A percentile compares a stretch with the other conserved stretches of the same genome.
Evolutionary conservation across 2,888 invertebrate genomes (phyloP).

Genomic region (Pristionchus entomophagus): DNA sequence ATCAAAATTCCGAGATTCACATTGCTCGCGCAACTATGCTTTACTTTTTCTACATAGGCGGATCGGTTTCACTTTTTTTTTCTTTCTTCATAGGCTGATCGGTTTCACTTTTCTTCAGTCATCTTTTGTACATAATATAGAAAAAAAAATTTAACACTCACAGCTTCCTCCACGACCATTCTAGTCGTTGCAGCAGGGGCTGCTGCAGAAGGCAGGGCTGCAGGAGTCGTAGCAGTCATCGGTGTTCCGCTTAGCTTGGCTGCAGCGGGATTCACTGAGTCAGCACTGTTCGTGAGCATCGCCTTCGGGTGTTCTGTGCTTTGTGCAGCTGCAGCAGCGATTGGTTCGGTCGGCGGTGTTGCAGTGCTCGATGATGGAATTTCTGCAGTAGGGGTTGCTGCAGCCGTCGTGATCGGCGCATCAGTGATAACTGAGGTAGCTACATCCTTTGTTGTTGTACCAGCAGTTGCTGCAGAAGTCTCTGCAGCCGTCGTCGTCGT

Average conservation of each 20-base stretch:
- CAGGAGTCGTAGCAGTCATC: neutral
- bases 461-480: neutral
- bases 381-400: neutral
- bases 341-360: neutral
- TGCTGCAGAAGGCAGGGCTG: neutral
- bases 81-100: no score
- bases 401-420: neutral
- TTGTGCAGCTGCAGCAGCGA: neutral
- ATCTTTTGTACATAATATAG: no score
- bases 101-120: no score
- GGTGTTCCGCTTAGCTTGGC: no score
- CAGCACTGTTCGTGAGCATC: neutral
- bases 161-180: neutral
- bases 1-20: no score
- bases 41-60: no score
- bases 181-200: neutral
- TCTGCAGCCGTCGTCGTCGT: neutral
- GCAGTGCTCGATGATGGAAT: no score
- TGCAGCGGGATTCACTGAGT: no score
- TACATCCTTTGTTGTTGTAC: no score
- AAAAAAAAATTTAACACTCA: neutral
- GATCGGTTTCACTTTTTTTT: no score
- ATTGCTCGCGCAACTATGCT: no score
- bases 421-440: no score
- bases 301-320: neutral